Percentiles rank a stretch among this genome's conserved stretches.
Evolutionary conservation across 2,113 vertebrate species (phyloP).

Genomic region (Chloropsis cyanopogon): DNA sequence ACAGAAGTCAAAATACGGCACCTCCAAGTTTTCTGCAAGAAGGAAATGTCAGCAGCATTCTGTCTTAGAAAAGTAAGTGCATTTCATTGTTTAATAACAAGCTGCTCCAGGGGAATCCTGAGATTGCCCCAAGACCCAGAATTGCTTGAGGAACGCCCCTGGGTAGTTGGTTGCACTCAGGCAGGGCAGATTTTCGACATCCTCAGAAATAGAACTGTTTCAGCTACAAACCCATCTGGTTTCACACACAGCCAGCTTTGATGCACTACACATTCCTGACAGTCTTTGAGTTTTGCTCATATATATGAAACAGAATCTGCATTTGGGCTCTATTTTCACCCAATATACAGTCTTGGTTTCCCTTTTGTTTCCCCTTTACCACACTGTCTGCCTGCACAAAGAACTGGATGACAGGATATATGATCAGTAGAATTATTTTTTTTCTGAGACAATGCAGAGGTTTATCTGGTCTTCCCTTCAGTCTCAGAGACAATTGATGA

Average conservation of each 20-base stretch:
- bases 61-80: background rate
- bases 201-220: background rate
- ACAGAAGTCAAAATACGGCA: background rate
- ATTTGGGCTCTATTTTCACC: background rate
- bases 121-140: background rate
- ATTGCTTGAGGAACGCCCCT: background rate
- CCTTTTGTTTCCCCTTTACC: background rate
- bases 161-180: background rate
- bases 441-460: background rate
- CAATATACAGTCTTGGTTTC: background rate
- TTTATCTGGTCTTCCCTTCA: background rate
- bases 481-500: background rate
- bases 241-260: background rate
- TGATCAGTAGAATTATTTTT: background rate
- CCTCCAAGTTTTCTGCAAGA: background rate
- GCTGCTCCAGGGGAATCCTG: background rate
- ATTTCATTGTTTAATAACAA: background rate
- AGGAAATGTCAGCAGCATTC: background rate
- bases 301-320: background rate
- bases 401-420: background rate
- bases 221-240: conserved; percentile 6
- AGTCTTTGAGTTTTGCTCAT: background rate
- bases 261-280: background rate
- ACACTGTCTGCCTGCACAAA: background rate
- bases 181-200: background rate